A percentile compares a stretch with the other conserved stretches of the same genome.
Conservation (phyloP, 2,113 vertebrate species). For the Colistium nudipinnis region DNA sequence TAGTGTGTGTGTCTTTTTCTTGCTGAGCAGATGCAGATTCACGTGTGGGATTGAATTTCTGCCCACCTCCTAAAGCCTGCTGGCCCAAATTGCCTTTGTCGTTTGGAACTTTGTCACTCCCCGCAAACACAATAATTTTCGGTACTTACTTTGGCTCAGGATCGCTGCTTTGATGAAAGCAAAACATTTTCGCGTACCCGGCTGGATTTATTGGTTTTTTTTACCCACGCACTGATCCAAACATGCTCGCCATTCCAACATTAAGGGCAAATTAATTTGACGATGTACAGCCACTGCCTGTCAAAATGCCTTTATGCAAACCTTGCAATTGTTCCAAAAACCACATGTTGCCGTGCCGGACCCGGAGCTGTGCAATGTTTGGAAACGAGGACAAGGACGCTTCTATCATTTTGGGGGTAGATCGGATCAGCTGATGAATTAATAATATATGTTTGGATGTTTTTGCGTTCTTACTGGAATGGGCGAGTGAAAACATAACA, state of each 20-base stretch:
- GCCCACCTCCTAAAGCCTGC: slow-evolving; percentile 47
- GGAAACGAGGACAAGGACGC: not conserved
- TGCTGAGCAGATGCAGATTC: slow-evolving; percentile 41
- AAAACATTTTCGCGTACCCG: slow-evolving; percentile 55
- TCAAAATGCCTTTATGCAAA: slow-evolving; percentile 9
- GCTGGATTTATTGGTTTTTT: slow-evolving; percentile 45
- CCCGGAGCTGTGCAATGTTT: not conserved
- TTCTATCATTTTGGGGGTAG: not conserved
- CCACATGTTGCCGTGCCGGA: slow-evolving; percentile 11
- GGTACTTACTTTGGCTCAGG: slow-evolving; percentile 67
- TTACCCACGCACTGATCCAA: slow-evolving; percentile 33
- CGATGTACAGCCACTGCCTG: slow-evolving; percentile 30
- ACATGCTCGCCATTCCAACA: slow-evolving; percentile 42
- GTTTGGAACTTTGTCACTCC: slow-evolving; percentile 36
- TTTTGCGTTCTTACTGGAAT: slow-evolving; percentile 17
- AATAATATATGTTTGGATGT: slow-evolving; percentile 25
- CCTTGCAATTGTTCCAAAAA: slow-evolving; percentile 30
- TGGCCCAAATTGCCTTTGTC: slow-evolving; percentile 52
- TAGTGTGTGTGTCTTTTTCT: slow-evolving; percentile 10
- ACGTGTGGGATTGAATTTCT: slow-evolving; percentile 41
- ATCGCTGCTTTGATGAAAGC: slow-evolving; percentile 67
- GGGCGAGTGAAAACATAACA: not conserved
- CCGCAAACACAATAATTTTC: slow-evolving; percentile 48
- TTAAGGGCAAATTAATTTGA: slow-evolving; percentile 54
- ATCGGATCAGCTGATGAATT: slow-evolving; percentile 6